Percentiles rank a stretch among this genome's conserved stretches.
phyloP scores from a whole-genome alignment of 2,113 vertebrate species.

The Chrysochloris asiatica region DNA sequence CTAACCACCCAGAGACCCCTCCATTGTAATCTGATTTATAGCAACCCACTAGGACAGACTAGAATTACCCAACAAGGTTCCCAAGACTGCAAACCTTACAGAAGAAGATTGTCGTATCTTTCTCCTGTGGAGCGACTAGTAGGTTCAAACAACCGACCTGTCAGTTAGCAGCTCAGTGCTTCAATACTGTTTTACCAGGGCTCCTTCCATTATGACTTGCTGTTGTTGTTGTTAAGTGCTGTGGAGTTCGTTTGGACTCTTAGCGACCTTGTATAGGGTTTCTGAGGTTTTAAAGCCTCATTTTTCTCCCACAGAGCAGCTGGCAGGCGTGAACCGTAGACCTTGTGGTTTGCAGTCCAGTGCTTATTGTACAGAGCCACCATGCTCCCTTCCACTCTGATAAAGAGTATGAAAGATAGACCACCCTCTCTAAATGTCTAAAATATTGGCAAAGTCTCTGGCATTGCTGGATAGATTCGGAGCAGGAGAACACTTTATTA shows the following conservation, averaged over 20 bases:
- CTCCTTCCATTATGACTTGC: too few species aligned
- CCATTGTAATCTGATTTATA: too few species aligned
- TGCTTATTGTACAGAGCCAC: not conserved
- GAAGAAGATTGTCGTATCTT: not conserved
- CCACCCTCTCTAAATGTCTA: not conserved
- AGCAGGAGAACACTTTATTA: not conserved
- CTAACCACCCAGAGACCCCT: too few species aligned
- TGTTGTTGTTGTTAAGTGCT: too few species aligned
- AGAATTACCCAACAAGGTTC: not conserved
- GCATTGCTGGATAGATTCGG: not conserved
- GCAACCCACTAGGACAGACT: too few species aligned
- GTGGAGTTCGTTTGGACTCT: too few species aligned
- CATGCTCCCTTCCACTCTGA: not conserved
- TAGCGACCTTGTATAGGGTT: too few species aligned
- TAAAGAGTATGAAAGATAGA: not conserved
- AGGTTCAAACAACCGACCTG: not conserved
- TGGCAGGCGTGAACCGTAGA: not conserved
- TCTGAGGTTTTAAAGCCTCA: not conserved
- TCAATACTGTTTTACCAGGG: too few species aligned
- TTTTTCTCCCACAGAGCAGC: not conserved
- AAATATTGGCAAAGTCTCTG: not conserved
- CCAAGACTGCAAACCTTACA: not conserved
- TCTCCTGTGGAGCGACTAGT: not conserved
- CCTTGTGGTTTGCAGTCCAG: not conserved
- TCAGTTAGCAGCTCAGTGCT: not conserved